A percentile compares a stretch with the other conserved stretches of the same genome.
Conservation (phyloP, 2,113 vertebrate species). For the Phaethon lepturus region DNA sequence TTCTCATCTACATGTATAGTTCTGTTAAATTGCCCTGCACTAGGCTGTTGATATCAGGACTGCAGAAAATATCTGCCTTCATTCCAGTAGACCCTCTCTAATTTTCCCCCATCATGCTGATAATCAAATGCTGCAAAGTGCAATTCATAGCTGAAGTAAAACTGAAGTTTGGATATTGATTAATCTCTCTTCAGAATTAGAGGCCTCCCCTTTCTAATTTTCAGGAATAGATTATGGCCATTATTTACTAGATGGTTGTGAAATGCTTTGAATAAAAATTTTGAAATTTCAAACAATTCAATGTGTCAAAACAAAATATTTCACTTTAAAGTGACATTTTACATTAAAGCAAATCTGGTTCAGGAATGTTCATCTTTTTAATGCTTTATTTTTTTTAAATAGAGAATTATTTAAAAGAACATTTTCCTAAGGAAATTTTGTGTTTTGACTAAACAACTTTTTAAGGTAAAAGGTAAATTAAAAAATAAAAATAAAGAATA, state of each 20-base stretch:
- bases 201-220: background rate
- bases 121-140: background rate
- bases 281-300: background rate
- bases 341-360: background rate
- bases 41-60: background rate
- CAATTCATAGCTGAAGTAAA: background rate
- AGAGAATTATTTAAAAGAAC: background rate
- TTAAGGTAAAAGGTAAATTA: background rate
- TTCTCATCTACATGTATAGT: background rate
- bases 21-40: background rate
- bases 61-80: background rate
- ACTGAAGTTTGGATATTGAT: background rate
- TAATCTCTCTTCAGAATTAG: background rate
- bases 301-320: background rate
- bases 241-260: background rate
- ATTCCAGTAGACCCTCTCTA: background rate
- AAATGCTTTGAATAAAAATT: background rate
- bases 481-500: background rate
- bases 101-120: background rate
- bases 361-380: background rate
- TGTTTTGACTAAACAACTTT: background rate
- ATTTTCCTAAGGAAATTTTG: background rate
- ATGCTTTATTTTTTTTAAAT: background rate
- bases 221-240: background rate
- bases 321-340: background rate